A percentile compares a stretch with the other conserved stretches of the same genome.
These are phyloP conservation scores for Caenorhabditis remanei DNA, from an alignment of 1,140 invertebrate species.

Conservation along the genomic window DNA sequence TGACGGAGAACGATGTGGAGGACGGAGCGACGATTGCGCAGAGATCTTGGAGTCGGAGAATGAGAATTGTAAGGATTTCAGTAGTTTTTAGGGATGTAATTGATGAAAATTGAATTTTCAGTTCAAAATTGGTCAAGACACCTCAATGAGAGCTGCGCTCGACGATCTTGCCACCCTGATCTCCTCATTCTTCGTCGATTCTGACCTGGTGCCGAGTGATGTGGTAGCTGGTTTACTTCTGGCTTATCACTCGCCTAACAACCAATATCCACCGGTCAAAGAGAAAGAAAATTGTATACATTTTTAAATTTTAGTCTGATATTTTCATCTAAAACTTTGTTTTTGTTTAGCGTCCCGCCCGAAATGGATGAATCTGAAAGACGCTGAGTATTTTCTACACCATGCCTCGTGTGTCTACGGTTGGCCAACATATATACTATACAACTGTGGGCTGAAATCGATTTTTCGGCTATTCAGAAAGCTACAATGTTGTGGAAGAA, in stretches of 20 bases:
- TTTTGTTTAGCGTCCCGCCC: not conserved
- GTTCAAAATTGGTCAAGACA: slow-evolving; percentile 76
- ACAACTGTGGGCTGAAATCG: slow-evolving; percentile 69
- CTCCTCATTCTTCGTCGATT: slow-evolving; percentile 72
- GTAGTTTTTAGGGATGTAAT: not conserved
- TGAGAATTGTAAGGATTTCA: slow-evolving; percentile 65
- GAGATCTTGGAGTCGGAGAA: slow-evolving; percentile 68
- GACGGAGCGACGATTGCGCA: slow-evolving; percentile 68
- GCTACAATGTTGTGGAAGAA: slow-evolving; percentile 62
- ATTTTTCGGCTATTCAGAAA: slow-evolving; percentile 66
- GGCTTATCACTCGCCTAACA: slow-evolving; percentile 79
- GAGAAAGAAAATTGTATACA: slow-evolving; percentile 5
- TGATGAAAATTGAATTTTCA: slow-evolving; percentile 58
- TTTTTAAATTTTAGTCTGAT: not conserved
- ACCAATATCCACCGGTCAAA: slow-evolving; percentile 62
- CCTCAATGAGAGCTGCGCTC: slow-evolving; percentile 71
- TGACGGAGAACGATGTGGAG: slow-evolving; percentile 67
- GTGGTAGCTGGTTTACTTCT: slow-evolving; percentile 88
- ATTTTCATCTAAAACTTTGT: not conserved
- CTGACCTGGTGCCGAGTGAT: slow-evolving; percentile 88
- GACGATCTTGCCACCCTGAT: slow-evolving; percentile 74
- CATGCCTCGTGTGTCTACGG: slow-evolving; percentile 88
- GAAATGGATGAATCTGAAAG: slow-evolving; percentile 58
- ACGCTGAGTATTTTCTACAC: slow-evolving; percentile 80
- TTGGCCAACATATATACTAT: slow-evolving; percentile 86